These are phyloP conservation scores for Lordiphosa fenestrarum DNA, from an alignment of 2,888 invertebrate species.

Conservation along the genomic window DNA sequence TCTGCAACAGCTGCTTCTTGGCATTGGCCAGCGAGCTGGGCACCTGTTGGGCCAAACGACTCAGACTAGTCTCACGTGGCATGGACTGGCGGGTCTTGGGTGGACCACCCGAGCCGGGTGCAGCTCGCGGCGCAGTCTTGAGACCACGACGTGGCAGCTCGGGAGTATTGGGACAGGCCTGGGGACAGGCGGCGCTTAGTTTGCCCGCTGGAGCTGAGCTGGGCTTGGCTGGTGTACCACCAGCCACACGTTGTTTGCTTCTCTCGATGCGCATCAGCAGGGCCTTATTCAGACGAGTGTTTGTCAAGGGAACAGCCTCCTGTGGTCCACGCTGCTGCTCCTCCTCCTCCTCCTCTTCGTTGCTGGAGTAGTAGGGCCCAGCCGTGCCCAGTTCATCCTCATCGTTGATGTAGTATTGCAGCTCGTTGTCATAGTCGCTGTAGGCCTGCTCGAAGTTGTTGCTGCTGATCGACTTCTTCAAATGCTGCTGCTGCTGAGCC, in stretches of 20 bases:
- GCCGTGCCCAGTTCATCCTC: slow-evolving; percentile 78
- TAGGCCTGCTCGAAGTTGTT: slow-evolving; percentile 78
- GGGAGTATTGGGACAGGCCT: slow-evolving; percentile 82
- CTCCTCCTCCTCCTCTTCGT: slow-evolving; percentile 71
- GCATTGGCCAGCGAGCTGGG: slow-evolving; percentile 79
- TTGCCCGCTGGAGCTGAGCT: slow-evolving; percentile 78
- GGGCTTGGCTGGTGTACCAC: slow-evolving; percentile 55
- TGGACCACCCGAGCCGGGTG: slow-evolving; percentile 34
- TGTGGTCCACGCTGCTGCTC: slow-evolving; percentile 10
- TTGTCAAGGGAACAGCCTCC: slow-evolving; percentile 77
- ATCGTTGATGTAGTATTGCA: slow-evolving; percentile 80
- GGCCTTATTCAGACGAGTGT: slow-evolving; percentile 87
- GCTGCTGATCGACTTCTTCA: slow-evolving; percentile 80
- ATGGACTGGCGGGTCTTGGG: slow-evolving; percentile 77
- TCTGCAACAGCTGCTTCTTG: slow-evolving; percentile 79
- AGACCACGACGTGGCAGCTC: slow-evolving; percentile 81
- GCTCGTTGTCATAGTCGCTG: slow-evolving; percentile 79
- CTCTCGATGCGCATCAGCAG: slow-evolving; percentile 83
- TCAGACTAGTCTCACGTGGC: slow-evolving; percentile 80
- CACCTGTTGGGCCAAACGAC: slow-evolving; percentile 78
- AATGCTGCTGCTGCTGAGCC: slow-evolving; percentile 36
- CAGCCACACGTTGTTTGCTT: slow-evolving; percentile 78
- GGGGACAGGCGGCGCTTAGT: slow-evolving; percentile 30
- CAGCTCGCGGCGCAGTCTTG: slow-evolving; percentile 68
- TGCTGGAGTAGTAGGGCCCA: slow-evolving; percentile 77